Conservation (phyloP, 2,888 invertebrate species). For the Cosmia pyralina region DNA sequence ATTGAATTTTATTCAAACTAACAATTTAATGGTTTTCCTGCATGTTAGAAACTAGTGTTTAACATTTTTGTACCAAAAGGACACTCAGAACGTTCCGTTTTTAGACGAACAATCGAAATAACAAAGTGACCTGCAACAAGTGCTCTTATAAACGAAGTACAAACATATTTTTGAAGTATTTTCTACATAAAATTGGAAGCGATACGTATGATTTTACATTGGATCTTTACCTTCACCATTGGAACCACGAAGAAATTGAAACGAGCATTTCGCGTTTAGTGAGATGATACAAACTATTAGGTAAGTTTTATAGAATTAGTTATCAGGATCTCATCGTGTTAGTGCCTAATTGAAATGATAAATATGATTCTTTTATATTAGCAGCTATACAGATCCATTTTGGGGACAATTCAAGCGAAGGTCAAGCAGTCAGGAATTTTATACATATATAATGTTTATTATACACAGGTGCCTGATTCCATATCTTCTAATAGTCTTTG, state of each 20-base stretch:
- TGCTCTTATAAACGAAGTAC: constrained; percentile 79
- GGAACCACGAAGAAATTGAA: constrained; percentile 68
- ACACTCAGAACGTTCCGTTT: constrained; percentile 69
- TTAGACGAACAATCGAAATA: constrained; percentile 78
- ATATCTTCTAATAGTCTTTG: background rate
- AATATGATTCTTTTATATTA: background rate
- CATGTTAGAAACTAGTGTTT: constrained; percentile 67
- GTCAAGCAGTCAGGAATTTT: background rate
- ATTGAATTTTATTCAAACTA: constrained; percentile 60
- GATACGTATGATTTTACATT: constrained; percentile 64
- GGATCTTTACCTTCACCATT: constrained; percentile 67
- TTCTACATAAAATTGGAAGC: constrained; percentile 62
- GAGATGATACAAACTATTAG: constrained; percentile 86
- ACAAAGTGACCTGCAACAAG: constrained; percentile 75
- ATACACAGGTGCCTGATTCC: background rate
- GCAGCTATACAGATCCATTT: background rate
- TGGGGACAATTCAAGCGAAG: background rate
- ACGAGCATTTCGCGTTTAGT: constrained; percentile 77
- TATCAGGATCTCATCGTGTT: background rate
- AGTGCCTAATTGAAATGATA: background rate
- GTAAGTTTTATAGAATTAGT: constrained; percentile 73
- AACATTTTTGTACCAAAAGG: constrained; percentile 74
- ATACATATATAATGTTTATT: background rate
- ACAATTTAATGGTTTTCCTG: constrained; percentile 66
- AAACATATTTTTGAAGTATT: constrained; percentile 71